A percentile compares a stretch with the other conserved stretches of the same genome.
phyloP scores from a whole-genome alignment of 2,888 invertebrate genomes.

The Pasiphila rectangulata region DNA sequence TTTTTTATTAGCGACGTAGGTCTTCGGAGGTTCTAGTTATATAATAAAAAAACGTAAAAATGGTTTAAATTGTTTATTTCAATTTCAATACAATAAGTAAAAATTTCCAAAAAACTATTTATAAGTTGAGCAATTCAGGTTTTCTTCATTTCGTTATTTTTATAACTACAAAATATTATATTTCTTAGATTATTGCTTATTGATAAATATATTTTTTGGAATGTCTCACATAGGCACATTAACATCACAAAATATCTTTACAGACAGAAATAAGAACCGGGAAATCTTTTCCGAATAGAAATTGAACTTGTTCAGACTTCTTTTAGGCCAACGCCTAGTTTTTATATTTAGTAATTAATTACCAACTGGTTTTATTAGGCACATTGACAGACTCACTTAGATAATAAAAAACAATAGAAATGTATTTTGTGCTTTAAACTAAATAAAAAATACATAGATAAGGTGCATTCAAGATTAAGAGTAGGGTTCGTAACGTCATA shows the following conservation, averaged over 20 bases:
- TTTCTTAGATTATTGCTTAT: too few relatives aligned
- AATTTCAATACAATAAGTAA: conserved; percentile 25
- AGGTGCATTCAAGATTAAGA: too few relatives aligned
- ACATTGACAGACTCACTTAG: too few relatives aligned
- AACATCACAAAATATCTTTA: conserved; percentile 23
- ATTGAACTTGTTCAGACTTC: background rate
- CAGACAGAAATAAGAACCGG: background rate
- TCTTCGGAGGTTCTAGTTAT: background rate
- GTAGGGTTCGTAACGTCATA: too few relatives aligned
- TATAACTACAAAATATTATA: conserved; percentile 23
- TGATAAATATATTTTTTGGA: conserved; percentile 33
- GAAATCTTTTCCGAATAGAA: background rate
- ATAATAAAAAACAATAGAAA: too few relatives aligned
- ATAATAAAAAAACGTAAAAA: conserved; percentile 1
- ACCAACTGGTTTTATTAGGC: too few relatives aligned
- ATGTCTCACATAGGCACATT: conserved; percentile 40
- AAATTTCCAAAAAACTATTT: conserved; percentile 33
- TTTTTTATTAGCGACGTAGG: too few relatives aligned
- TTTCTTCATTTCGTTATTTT: conserved; percentile 35
- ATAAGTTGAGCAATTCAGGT: conserved; percentile 55
- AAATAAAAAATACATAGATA: too few relatives aligned
- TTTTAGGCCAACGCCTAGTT: too few relatives aligned
- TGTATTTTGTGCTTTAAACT: too few relatives aligned
- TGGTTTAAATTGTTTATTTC: conserved; percentile 19
- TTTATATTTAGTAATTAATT: too few relatives aligned